These are phyloP conservation scores for Cataglyphis albicans DNA, from an alignment of 2,888 invertebrate genomes.

Conservation along the genomic window DNA sequence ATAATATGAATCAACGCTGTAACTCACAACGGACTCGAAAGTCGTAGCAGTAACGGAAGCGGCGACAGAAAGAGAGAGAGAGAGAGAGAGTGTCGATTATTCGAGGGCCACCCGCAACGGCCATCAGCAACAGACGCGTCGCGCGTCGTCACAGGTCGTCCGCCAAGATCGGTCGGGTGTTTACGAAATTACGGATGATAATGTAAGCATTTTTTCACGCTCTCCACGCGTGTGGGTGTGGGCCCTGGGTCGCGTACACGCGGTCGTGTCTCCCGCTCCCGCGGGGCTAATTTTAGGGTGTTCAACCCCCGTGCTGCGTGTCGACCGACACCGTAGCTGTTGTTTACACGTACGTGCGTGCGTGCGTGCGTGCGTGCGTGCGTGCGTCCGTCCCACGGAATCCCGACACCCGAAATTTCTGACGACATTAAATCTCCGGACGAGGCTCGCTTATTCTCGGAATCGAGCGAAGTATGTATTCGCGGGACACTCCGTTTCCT, in stretches of 20 bases:
- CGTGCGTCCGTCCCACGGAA: conserved; percentile 69
- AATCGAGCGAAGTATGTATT: conserved; percentile 34
- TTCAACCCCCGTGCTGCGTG: conserved; percentile 80
- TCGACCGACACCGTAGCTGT: conserved; percentile 76
- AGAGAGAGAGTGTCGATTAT: conserved; percentile 31
- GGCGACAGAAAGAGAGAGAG: not conserved
- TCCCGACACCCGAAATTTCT: conserved; percentile 70
- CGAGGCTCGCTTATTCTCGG: conserved; percentile 59
- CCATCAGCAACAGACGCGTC: conserved; percentile 61
- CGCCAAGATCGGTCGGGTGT: conserved; percentile 76
- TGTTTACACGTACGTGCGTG: conserved; percentile 68
- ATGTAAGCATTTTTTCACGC: conserved; percentile 86
- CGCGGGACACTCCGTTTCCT: conserved; percentile 23
- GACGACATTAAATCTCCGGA: conserved; percentile 68
- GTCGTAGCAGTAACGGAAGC: conserved; percentile 13
- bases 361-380: not conserved
- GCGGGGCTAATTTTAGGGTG: conserved; percentile 86
- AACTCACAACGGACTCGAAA: not conserved
- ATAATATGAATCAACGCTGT: not conserved
- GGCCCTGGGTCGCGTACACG: conserved; percentile 66
- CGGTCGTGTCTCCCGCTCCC: conserved; percentile 69
- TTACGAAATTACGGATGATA: conserved; percentile 86
- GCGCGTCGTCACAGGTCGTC: conserved; percentile 53
- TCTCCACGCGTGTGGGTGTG: conserved; percentile 78
- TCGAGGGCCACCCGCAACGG: conserved; percentile 83